Evolutionary conservation across 2,888 invertebrate genomes (phyloP).

Genomic region (Oscheius sp.): DNA sequence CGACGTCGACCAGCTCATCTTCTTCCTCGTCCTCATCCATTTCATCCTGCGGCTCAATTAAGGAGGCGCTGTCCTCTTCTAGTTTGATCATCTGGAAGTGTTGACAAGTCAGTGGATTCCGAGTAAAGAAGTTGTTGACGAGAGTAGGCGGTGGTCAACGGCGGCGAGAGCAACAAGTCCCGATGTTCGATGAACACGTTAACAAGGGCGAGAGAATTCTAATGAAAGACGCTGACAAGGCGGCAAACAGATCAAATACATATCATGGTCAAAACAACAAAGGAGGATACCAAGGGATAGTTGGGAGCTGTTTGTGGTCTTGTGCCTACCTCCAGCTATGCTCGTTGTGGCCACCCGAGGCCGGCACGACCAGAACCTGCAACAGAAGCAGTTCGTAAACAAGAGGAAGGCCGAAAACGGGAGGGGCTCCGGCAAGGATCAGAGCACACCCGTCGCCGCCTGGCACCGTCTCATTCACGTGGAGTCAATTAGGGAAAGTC

Average conservation of each 20-base stretch:
- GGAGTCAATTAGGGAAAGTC: slow-evolving; percentile 5
- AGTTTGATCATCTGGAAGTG: slow-evolving; percentile 29
- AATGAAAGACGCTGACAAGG: too few relatives aligned
- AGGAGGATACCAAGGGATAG: background rate
- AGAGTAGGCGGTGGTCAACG: slow-evolving; percentile 23
- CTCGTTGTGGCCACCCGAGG: background rate
- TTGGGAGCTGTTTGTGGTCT: background rate
- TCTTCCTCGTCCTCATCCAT: slow-evolving; percentile 35
- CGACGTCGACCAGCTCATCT: slow-evolving; percentile 42
- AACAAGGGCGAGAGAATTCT: background rate
- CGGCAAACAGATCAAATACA: background rate
- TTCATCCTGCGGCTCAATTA: slow-evolving; percentile 33
- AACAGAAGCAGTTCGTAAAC: slow-evolving; percentile 20
- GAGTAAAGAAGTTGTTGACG: background rate
- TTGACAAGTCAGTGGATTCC: slow-evolving; percentile 25
- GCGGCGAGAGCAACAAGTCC: slow-evolving; percentile 18
- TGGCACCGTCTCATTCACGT: slow-evolving; percentile 16
- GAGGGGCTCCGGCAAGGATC: background rate
- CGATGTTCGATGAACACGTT: background rate
- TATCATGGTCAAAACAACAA: background rate
- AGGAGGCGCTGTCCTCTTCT: slow-evolving; percentile 19
- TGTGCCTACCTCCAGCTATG: background rate
- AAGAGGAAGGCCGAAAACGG: slow-evolving; percentile 11
- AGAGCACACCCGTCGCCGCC: background rate
- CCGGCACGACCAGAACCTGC: slow-evolving; percentile 32